Base-by-base conservation (phyloP, 64 coral and sea anemone genomes). In the Montipora foliosa region DNA sequence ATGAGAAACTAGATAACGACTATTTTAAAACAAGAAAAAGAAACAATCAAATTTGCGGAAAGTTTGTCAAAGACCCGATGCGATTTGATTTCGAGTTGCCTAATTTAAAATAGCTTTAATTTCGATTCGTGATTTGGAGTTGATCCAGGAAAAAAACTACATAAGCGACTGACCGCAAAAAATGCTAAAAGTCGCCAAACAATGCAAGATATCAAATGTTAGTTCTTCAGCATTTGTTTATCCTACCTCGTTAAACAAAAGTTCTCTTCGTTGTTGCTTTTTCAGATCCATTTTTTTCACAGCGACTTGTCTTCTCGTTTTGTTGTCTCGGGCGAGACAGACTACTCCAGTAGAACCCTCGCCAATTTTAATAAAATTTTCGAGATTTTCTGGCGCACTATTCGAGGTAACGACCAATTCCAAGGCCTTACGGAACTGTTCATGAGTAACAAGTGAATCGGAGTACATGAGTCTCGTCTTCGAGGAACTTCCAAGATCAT, bases 211-310 rank as follows among this genome's bases (percentile, higher is more conserved):
- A 67, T 29, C 58, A 78, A 78, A 6, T 5, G 13, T 19, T 19
- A 2, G 0, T 14, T 78, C 2, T 49, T 48, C 46, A 78, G 15
- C 15, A 45, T 17, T 14, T 3, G 16, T 44, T 14, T 3, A 48
- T 44, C 92, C 92, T 72, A 99, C 98, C 98, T 99, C 98, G 64
- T 99, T 99, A 76, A 99, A 99, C 73, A 99, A 82, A 67, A 99
- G 68, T 84, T 99, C 98, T 76, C 98, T 89, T 79, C 98, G 59
- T 21, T 99, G 98, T 80, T 99, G 98, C 79, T 96, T 96, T 49
- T 96, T 96, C 61, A 99, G 92, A 77, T 99, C 98, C 98, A 99
- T 99, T 91, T 99, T 99, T 84, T 99, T 99, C 17, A 99, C 92
- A 16, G 98, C 98, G 24, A 99, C 98, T 88, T 99, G 98, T 59